phyloP scores from a whole-genome alignment of 2,113 vertebrate species.

The Micromys minutus region DNA sequence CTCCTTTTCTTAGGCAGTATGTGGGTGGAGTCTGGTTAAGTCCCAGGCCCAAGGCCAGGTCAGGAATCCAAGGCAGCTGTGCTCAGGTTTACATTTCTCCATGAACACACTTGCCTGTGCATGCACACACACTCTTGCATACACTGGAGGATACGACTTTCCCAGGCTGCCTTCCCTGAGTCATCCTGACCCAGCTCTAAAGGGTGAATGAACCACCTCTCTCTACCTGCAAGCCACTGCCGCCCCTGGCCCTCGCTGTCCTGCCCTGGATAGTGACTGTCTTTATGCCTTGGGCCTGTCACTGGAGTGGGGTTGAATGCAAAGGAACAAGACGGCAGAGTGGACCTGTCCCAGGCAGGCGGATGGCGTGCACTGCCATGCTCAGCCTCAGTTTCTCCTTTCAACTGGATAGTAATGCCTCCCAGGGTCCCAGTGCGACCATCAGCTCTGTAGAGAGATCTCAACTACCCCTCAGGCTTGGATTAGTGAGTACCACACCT shows the following conservation, averaged over 20 bases:
- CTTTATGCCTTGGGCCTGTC: background rate
- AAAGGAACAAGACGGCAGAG: background rate
- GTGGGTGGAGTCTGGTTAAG: background rate
- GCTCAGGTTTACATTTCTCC: accelerated
- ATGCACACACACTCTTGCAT: background rate
- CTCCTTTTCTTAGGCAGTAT: background rate
- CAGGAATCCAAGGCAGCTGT: background rate
- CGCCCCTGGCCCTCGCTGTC: background rate
- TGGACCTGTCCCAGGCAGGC: background rate
- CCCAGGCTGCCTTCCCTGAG: background rate
- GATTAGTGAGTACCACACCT: background rate
- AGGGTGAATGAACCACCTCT: background rate
- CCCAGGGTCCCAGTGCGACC: background rate
- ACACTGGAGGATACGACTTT: background rate
- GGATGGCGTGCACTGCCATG: no score
- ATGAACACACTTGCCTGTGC: accelerated
- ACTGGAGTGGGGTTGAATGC: background rate
- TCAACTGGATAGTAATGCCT: background rate
- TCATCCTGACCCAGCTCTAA: background rate
- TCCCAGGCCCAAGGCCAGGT: background rate
- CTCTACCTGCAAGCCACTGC: no score
- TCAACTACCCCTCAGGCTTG: no score
- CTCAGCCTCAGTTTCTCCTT: no score
- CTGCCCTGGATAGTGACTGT: background rate
- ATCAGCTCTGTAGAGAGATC: background rate